Evolutionary conservation across 2,113 vertebrate genomes (phyloP).

Genomic region (Pachycephala philippinensis): DNA sequence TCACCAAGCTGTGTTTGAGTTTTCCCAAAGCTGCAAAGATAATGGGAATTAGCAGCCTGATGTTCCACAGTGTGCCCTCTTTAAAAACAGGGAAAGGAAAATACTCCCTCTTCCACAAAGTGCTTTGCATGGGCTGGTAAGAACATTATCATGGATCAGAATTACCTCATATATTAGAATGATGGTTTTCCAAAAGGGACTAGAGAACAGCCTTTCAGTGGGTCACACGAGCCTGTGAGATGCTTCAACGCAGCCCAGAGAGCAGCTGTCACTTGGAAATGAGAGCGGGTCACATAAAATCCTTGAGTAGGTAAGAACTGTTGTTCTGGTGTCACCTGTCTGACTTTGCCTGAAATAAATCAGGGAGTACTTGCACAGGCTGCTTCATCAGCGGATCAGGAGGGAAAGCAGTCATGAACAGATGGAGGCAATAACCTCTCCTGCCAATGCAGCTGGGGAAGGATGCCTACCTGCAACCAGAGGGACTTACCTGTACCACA

Average conservation of each 20-base stretch:
- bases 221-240: neutral
- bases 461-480: neutral
- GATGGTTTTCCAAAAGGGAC: neutral
- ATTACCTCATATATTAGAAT: neutral
- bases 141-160: neutral
- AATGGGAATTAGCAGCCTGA: neutral
- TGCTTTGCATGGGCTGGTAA: neutral
- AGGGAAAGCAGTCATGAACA: neutral
- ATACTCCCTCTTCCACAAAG: neutral
- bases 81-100: neutral
- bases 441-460: neutral
- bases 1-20: neutral
- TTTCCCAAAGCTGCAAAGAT: neutral
- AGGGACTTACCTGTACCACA: neutral
- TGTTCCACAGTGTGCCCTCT: neutral
- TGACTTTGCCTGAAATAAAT: constrained; percentile 23
- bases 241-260: neutral
- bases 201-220: neutral
- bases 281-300: neutral
- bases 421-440: constrained; percentile 45
- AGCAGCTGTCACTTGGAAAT: neutral
- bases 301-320: neutral
- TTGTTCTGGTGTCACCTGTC: neutral
- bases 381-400: neutral
- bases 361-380: neutral